Conservation (phyloP, 1,140 invertebrate genomes). For the Tetranychus urticae region DNA sequence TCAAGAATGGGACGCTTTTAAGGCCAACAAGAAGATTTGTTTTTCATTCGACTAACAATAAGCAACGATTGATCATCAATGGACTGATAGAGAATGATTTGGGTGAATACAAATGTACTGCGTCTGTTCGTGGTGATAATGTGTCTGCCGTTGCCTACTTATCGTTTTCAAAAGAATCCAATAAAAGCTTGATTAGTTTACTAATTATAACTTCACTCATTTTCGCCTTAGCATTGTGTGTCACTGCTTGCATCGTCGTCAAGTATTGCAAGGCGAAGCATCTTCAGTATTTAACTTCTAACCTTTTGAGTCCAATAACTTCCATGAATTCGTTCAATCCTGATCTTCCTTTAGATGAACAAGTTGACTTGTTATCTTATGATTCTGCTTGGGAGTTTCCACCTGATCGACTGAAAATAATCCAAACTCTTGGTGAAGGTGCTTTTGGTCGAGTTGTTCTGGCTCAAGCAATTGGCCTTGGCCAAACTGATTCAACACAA, state of each 20-base stretch:
- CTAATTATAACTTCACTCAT: slow-evolving; percentile 7
- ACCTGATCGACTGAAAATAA: slow-evolving; percentile 10
- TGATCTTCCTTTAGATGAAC: slow-evolving; percentile 13
- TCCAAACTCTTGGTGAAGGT: slow-evolving; percentile 42
- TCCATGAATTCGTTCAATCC: slow-evolving; percentile 13
- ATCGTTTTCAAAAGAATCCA: too few species aligned
- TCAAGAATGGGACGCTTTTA: slow-evolving; percentile 8
- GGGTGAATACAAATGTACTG: slow-evolving; percentile 10
- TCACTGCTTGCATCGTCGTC: slow-evolving; percentile 7
- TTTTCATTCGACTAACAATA: slow-evolving; percentile 3
- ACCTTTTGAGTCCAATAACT: slow-evolving; percentile 10
- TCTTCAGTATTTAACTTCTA: slow-evolving; percentile 10
- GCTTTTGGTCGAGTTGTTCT: slow-evolving; percentile 81
- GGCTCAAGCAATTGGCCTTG: slow-evolving; percentile 31
- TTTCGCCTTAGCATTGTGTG: slow-evolving; percentile 4
- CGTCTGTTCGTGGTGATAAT: slow-evolving; percentile 5
- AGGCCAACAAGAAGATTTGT: slow-evolving; percentile 3
- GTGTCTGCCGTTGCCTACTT: slow-evolving; percentile 2
- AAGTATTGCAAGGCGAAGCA: slow-evolving; percentile 8
- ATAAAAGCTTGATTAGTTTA: too few species aligned
- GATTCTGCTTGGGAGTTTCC: slow-evolving; percentile 41
- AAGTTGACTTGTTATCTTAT: slow-evolving; percentile 39
- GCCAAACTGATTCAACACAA: slow-evolving; percentile 1
- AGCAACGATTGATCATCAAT: slow-evolving; percentile 7
- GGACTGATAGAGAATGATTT: slow-evolving; percentile 7